Percentiles rank a stretch among this genome's conserved stretches.
phyloP scores from a whole-genome alignment of 2,797 vertebrate species.

The Gymnopithys bicolor region DNA sequence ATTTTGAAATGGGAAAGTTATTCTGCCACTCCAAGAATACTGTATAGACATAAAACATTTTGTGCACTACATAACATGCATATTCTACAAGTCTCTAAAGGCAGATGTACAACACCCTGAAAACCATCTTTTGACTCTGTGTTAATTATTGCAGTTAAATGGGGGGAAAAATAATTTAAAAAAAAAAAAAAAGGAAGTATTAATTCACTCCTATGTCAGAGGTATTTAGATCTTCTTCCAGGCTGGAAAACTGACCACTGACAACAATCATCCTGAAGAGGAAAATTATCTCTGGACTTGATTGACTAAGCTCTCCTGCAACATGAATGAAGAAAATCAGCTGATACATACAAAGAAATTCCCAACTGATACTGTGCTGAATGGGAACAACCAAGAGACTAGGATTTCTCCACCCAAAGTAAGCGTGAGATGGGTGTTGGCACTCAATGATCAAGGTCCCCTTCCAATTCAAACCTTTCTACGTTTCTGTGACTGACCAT shows the following conservation, averaged over 20 bases:
- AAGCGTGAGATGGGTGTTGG: background rate
- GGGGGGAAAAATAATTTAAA: accelerated
- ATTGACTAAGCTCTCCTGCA: background rate
- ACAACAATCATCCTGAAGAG: accelerated
- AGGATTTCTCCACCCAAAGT: background rate
- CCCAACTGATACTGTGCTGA: background rate
- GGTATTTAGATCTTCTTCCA: background rate
- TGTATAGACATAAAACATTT: accelerated
- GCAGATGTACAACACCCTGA: background rate
- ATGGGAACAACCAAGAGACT: accelerated
- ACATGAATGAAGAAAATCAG: background rate
- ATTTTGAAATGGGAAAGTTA: background rate
- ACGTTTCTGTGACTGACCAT: background rate
- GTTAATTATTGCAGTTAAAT: background rate
- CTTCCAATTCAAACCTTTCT: background rate
- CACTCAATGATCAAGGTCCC: background rate
- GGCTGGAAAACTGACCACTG: background rate
- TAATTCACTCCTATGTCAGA: background rate
- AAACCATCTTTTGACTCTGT: background rate
- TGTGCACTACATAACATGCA: accelerated
- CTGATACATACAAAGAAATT: background rate
- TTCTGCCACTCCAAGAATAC: background rate
- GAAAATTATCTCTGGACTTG: background rate
- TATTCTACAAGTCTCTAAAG: background rate
- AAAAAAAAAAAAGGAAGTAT: background rate